These are phyloP conservation scores for Pituophis catenifer DNA, from an alignment of 2,113 vertebrate genomes.

Conservation along the genomic window DNA sequence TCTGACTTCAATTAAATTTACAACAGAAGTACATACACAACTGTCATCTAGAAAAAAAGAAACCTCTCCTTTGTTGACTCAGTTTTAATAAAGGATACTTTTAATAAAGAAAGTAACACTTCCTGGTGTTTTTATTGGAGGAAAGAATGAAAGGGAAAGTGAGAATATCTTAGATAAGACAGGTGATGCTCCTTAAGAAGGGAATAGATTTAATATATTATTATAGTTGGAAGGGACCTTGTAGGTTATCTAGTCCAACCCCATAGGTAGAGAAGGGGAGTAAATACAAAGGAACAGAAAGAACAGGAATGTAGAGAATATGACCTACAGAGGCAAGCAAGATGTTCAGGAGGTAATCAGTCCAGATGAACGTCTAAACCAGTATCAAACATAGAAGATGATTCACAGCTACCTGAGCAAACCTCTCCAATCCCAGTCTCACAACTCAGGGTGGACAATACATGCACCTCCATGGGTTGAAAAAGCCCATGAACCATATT, in stretches of 20 bases:
- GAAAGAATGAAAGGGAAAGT: background rate
- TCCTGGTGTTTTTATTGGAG: background rate
- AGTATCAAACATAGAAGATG: background rate
- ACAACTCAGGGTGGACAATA: background rate
- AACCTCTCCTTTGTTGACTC: background rate
- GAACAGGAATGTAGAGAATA: background rate
- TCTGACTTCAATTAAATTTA: background rate
- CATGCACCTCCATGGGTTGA: background rate
- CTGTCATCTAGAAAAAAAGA: background rate
- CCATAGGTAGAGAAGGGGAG: background rate
- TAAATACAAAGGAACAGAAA: background rate
- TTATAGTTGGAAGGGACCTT: no score
- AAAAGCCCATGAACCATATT: background rate
- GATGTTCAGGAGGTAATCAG: background rate
- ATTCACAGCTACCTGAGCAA: background rate
- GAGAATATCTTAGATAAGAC: background rate
- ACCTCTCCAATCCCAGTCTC: background rate
- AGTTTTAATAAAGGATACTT: background rate
- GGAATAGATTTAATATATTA: background rate
- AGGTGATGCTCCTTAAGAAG: background rate
- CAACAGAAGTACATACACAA: background rate
- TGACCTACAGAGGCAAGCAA: background rate
- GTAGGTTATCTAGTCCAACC: no score
- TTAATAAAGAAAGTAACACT: background rate
- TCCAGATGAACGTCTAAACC: background rate